These are phyloP conservation scores for Ivindomyrus marchei DNA, from an alignment of 2,113 vertebrate species.

Conservation along the genomic window DNA sequence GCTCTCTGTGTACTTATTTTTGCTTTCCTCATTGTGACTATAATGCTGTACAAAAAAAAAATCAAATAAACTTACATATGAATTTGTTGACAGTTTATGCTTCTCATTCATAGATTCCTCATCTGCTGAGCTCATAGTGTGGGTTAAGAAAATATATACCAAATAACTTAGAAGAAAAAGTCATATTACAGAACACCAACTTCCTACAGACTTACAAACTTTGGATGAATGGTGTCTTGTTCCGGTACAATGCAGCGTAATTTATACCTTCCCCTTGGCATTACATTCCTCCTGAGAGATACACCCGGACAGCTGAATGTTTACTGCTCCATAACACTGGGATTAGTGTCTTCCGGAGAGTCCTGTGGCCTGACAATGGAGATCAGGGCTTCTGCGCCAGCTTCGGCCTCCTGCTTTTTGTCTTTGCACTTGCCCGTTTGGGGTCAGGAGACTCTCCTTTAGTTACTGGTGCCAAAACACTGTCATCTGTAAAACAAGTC, in stretches of 20 bases:
- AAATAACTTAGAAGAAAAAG: neutral
- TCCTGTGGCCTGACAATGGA: neutral
- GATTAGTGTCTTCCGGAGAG: neutral
- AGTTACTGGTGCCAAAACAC: constrained; percentile 22
- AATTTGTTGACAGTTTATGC: neutral
- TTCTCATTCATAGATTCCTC: neutral
- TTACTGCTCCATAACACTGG: neutral
- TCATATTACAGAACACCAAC: neutral
- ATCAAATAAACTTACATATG: neutral
- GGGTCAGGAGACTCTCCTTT: constrained; percentile 31
- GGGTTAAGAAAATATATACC: neutral
- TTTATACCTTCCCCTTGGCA: neutral
- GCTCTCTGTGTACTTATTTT: neutral
- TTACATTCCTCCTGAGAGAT: neutral
- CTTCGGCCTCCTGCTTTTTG: constrained; percentile 32
- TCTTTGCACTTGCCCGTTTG: constrained; percentile 33
- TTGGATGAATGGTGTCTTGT: neutral
- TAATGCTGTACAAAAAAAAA: neutral
- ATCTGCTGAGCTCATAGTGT: neutral
- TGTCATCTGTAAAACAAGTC: constrained; percentile 9
- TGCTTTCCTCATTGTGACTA: neutral
- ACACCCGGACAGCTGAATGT: neutral
- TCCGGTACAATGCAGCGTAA: neutral
- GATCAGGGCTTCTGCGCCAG: constrained; percentile 44
- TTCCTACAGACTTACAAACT: neutral